Conservation (phyloP, 1,140 invertebrate genomes). For the Thaumatotibia leucotreta region DNA sequence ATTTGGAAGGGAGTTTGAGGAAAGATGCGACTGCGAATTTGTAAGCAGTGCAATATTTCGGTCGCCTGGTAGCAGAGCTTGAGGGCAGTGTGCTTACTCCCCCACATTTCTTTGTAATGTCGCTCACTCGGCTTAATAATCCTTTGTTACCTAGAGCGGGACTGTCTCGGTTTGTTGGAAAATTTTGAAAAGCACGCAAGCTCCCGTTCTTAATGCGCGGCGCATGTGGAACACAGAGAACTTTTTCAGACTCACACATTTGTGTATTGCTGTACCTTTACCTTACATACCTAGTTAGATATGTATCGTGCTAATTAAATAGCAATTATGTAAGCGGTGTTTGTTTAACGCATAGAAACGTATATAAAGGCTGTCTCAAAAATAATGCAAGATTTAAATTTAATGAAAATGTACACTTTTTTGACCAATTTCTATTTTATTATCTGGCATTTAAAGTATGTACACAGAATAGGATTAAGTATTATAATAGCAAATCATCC, state of each 20-base stretch:
- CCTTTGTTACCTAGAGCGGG: not conserved
- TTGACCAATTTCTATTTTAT: too few species aligned
- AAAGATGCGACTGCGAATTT: not conserved
- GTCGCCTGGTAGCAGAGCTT: not conserved
- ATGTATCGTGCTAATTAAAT: too few species aligned
- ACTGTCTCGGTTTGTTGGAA: not conserved
- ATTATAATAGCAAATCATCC: too few species aligned
- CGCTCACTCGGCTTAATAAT: conserved; percentile 7
- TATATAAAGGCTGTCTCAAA: too few species aligned
- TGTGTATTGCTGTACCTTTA: too few species aligned
- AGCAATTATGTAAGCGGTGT: too few species aligned
- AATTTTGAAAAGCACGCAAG: not conserved
- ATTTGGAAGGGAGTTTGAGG: not conserved
- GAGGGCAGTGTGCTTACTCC: conserved; percentile 2
- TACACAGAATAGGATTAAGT: too few species aligned
- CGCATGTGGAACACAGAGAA: not conserved
- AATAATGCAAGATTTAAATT: too few species aligned
- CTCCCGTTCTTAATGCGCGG: not conserved
- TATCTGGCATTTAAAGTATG: too few species aligned
- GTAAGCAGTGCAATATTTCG: conserved; percentile 4
- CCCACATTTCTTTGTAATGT: conserved; percentile 8
- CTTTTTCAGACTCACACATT: not conserved
- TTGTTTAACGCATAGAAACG: too few species aligned
- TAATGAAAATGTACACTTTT: too few species aligned
- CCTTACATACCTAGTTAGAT: too few species aligned